phyloP scores from a whole-genome alignment of 2,888 invertebrate species.

The Agrenia bidenticulata region DNA sequence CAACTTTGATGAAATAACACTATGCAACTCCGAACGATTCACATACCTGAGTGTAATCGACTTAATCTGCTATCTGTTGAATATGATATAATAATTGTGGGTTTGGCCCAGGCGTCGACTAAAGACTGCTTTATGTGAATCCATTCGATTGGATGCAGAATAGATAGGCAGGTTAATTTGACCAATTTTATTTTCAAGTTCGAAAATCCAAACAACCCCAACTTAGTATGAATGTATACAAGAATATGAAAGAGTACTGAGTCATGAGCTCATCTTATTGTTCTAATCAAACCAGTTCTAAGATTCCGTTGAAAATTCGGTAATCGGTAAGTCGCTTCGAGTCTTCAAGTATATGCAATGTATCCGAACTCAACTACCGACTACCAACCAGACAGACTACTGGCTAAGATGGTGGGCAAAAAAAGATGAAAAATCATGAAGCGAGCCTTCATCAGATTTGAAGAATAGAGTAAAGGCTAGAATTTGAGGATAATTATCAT shows the following conservation, averaged over 20 bases:
- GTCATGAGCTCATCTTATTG: too few species aligned
- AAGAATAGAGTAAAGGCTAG: constrained; percentile 28
- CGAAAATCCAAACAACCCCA: too few species aligned
- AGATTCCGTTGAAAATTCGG: too few species aligned
- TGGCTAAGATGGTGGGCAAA: constrained; percentile 12
- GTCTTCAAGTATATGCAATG: too few species aligned
- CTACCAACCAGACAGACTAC: too few species aligned
- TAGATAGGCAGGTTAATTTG: constrained; percentile 52
- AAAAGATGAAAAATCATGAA: constrained; percentile 9
- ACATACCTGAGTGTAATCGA: constrained; percentile 13
- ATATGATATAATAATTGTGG: constrained; percentile 51
- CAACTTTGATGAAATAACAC: not conserved
- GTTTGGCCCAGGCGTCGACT: constrained; percentile 32
- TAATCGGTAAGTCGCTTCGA: too few species aligned
- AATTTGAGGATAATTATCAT: constrained; percentile 44
- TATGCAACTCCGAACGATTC: not conserved
- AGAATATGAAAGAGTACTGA: too few species aligned
- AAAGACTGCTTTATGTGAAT: constrained; percentile 10
- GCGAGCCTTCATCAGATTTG: constrained; percentile 5
- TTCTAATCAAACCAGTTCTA: too few species aligned
- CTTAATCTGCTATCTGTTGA: constrained; percentile 25
- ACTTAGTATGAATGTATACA: too few species aligned
- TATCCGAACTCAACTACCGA: too few species aligned
- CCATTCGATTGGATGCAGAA: constrained; percentile 26
- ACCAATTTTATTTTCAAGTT: constrained; percentile 47